Percentiles rank a stretch among this genome's conserved stretches.
Evolutionary conservation across 1,140 invertebrate genomes (phyloP).

Genomic region (Tetramorium parvispinum): DNA sequence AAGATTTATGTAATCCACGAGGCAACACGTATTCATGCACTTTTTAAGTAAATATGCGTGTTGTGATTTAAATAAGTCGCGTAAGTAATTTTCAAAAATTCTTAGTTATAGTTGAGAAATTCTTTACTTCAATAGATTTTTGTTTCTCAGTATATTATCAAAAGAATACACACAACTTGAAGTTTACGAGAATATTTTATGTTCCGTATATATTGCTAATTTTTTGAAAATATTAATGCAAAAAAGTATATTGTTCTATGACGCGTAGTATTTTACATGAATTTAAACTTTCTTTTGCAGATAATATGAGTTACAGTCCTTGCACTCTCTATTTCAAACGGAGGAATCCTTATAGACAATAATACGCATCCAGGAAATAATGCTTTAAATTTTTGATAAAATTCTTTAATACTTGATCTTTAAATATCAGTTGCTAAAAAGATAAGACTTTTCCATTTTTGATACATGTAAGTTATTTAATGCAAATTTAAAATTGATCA

Average conservation of each 20-base stretch:
- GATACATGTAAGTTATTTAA: not conserved
- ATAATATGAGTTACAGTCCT: constrained; percentile 29
- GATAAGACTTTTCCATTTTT: not conserved
- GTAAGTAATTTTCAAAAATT: not conserved
- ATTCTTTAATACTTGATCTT: not conserved
- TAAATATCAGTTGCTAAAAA: not conserved
- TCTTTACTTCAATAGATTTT: not conserved
- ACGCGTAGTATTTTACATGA: not conserved
- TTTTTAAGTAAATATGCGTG: not conserved
- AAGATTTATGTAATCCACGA: not conserved
- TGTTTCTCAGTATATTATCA: not conserved
- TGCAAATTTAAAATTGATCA: not conserved
- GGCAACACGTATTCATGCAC: not conserved
- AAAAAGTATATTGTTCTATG: not conserved
- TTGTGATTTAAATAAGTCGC: not conserved
- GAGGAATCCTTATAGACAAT: constrained; percentile 60
- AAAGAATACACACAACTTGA: not conserved
- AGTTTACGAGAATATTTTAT: not conserved
- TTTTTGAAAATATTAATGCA: not conserved
- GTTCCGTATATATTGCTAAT: not conserved
- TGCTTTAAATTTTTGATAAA: not conserved
- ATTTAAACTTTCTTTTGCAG: not conserved
- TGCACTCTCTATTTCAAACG: constrained; percentile 41
- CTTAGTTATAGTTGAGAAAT: not conserved
- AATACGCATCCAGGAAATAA: constrained; percentile 54